These are phyloP conservation scores for Lasiurus borealis DNA, from an alignment of 2,113 vertebrate species.

Conservation along the genomic window DNA sequence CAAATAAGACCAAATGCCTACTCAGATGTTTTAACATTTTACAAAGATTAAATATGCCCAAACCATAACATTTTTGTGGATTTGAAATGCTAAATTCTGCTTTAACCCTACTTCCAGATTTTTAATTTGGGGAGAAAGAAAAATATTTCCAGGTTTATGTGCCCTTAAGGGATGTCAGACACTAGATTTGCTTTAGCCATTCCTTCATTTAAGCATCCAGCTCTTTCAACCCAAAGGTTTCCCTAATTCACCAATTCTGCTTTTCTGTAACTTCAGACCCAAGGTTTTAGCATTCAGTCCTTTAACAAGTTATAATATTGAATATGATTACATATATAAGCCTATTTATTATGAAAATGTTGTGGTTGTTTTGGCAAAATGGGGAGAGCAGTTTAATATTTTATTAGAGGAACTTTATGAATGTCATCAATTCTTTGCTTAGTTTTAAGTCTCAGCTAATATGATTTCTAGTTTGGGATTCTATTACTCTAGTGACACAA, in stretches of 20 bases:
- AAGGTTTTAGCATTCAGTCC: neutral
- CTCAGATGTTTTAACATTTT: constrained; percentile 54
- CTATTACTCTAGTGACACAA: neutral
- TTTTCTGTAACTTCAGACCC: neutral
- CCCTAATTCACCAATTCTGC: neutral
- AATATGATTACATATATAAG: neutral
- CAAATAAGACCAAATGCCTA: constrained; percentile 61
- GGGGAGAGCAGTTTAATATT: neutral
- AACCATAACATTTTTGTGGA: constrained; percentile 68
- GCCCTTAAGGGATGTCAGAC: neutral
- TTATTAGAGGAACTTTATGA: neutral
- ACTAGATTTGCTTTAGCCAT: neutral
- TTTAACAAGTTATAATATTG: neutral
- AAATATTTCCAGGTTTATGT: neutral
- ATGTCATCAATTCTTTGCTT: neutral
- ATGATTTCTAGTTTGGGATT: neutral
- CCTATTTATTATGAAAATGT: neutral
- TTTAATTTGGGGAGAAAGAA: constrained; percentile 36
- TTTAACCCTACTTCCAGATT: constrained; percentile 36
- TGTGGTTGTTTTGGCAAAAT: neutral
- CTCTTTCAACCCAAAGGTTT: neutral
- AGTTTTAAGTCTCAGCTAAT: neutral
- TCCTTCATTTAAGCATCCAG: neutral
- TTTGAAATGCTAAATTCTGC: constrained; percentile 63
- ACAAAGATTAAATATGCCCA: constrained; percentile 51